Evolutionary conservation across 2,797 vertebrate genomes (phyloP), one percentile per base, ranked within the genome.

Genomic region (Micrastur ruficollis): DNA sequence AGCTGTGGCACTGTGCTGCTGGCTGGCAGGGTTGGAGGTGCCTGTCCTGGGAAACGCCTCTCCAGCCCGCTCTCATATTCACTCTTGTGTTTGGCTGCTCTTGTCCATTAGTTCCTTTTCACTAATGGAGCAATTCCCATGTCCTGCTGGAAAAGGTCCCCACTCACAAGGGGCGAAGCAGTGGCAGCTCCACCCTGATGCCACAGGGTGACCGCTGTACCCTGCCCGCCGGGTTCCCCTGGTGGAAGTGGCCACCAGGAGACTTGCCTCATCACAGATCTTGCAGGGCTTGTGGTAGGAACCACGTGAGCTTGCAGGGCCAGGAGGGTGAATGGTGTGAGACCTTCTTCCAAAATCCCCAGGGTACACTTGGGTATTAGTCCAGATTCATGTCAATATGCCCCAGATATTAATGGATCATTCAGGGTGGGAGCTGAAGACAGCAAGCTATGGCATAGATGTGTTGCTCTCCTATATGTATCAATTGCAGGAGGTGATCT

Each of bases 121-220:
- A n/a, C 5, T 17, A 65, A 16, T 0, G 14, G 16, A 78, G 27
- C 32, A 42, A 50, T 59, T 79, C 38, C 40, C 10, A 12, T 25
- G 50, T 62, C 32, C 62, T 59, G 6, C 62, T 71, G 70, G 62
- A 63, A 63, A 27, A 79, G 16, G 21, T 84, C 44, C 13, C 36
- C 5, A 3, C 6, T 44, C 0, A 0, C 23, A n/a, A 55, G 17
- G 16, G 8, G 3, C 5, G 2, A 71, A 79, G 49, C 50, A 71
- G 32, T 32, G 31, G 32, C 44, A 71, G 47, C 29, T 71, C n/a
- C 10, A 29, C 23, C 5, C 9, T 31, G 47, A 32, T 70, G 62
- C 42, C 1, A 4, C 42, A 47, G 26, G 16, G 26, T 50, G 62
- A 38, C 6, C 3, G 0, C 14, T 20, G 40, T 56, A 27, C 10